Evolutionary conservation across 2,888 invertebrate species (phyloP), one percentile per base, ranked within the genome.

Genomic region (Thymelicus acteon): DNA sequence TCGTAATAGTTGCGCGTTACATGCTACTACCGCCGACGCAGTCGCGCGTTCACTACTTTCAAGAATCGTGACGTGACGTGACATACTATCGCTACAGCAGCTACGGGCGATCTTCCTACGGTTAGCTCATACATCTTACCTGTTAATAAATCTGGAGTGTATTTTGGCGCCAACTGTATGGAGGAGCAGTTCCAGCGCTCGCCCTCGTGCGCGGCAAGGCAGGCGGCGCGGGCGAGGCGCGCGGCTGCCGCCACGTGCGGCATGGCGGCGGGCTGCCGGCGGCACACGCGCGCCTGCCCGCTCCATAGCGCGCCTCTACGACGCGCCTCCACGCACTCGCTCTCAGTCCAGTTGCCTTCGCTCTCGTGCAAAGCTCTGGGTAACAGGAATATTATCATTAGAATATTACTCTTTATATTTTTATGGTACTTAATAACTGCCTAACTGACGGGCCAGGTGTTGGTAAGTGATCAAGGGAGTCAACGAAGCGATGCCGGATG

Each of bases 121-220:
- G 31, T 31, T 1, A 31, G 31, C 31, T 3, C 31, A 31, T 31
- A 63, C 13, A 7, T 49, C 83, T 79, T 85, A 97, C 97, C 97
- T 91, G 96, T 95, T 2, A 96, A 95, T 75, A 97, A 90, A 86
- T 98, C 97, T 7, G 96, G 96, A n/a, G 96, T 95, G 77, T 96
- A 95, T 78, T 94, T 94, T 0, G 97, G 97, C 0, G 97, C 97
- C 31, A 93, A 92, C 57, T 95, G 94, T 67, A 97, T 94, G 60
- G 97, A 96, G 72, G 97, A 96, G 89, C 97, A 98, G 90, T 98
- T 97, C 97, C 97, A 98, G 72, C 97, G 92, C 74, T 97, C 94
- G 79, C 96, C 95, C 39, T 94, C 93, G 88, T 97, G 97, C 37
- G 96, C 94, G 75, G 94, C 89, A 85, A 96, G 96, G 87, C 97